These are phyloP conservation scores for Rhea americana DNA, from an alignment of 2,113 vertebrate genomes.

Conservation along the genomic window DNA sequence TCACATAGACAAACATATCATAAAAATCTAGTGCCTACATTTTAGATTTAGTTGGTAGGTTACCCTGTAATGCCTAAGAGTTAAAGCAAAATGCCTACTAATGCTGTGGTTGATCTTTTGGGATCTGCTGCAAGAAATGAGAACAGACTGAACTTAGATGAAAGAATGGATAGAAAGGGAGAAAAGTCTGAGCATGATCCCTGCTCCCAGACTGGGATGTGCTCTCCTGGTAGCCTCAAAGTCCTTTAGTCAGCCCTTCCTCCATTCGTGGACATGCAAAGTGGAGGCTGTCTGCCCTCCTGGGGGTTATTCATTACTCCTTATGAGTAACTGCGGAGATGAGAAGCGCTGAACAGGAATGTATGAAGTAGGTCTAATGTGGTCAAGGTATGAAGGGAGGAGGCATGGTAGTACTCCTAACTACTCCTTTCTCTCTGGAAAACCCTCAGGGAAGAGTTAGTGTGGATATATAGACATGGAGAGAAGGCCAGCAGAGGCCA, in stretches of 20 bases:
- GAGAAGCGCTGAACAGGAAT: not conserved
- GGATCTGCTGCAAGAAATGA: not conserved
- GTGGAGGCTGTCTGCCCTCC: slow-evolving; percentile 13
- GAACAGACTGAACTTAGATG: not conserved
- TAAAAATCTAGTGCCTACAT: not conserved
- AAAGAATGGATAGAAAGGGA: not conserved
- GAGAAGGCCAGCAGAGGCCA: not conserved
- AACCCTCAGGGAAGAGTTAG: not conserved
- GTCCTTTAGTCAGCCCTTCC: not conserved
- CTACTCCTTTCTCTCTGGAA: not conserved
- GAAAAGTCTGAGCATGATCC: not conserved
- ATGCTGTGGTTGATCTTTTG: not conserved
- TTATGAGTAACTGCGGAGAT: not conserved
- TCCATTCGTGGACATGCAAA: not conserved
- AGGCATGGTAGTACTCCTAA: not conserved
- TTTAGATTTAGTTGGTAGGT: slow-evolving; percentile 7
- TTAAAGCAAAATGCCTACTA: slow-evolving; percentile 14
- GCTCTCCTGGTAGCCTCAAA: not conserved
- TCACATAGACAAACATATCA: slow-evolving; percentile 4
- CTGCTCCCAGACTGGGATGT: not conserved
- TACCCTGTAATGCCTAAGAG: not conserved
- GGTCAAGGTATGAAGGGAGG: not conserved
- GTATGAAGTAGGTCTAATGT: not conserved
- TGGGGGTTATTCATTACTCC: not conserved
- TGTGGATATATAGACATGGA: not conserved